These are phyloP conservation scores for Meganola albula DNA, from an alignment of 2,888 invertebrate species.

Conservation along the genomic window DNA sequence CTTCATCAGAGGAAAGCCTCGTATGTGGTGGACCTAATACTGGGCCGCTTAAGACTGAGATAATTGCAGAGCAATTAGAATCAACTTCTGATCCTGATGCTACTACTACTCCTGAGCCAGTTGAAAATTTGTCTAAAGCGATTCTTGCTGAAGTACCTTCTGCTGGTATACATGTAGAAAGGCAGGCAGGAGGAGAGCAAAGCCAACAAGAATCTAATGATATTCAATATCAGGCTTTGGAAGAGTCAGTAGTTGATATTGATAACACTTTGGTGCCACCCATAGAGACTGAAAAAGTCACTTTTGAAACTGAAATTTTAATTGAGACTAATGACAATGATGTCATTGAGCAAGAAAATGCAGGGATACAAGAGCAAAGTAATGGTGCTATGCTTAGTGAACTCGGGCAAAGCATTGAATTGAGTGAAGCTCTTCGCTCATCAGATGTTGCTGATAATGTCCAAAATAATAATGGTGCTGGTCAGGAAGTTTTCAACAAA, in stretches of 20 bases:
- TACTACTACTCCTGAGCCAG: too few species aligned
- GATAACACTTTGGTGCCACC: constrained; percentile 27
- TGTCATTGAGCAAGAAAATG: constrained; percentile 28
- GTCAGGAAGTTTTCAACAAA: constrained; percentile 67
- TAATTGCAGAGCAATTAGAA: too few species aligned
- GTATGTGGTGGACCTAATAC: too few species aligned
- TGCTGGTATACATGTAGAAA: too few species aligned
- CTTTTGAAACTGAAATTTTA: constrained; percentile 63
- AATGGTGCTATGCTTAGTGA: constrained; percentile 52
- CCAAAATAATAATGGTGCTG: constrained; percentile 52
- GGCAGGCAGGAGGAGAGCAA: too few species aligned
- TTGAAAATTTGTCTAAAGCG: too few species aligned
- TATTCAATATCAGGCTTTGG: too few species aligned
- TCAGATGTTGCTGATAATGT: constrained; percentile 50
- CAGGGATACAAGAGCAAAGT: constrained; percentile 30
- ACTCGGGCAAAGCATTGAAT: constrained; percentile 57
- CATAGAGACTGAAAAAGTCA: constrained; percentile 41
- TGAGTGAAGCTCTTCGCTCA: constrained; percentile 59
- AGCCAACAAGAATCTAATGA: too few species aligned
- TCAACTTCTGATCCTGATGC: too few species aligned
- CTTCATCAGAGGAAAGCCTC: too few species aligned
- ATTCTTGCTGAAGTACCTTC: too few species aligned
- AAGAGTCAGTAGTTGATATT: constrained; percentile 27
- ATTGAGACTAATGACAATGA: constrained; percentile 57
- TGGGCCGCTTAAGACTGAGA: too few species aligned